Evolutionary conservation across 2,888 invertebrate genomes (phyloP).

Genomic region (Pheosia tremula): DNA sequence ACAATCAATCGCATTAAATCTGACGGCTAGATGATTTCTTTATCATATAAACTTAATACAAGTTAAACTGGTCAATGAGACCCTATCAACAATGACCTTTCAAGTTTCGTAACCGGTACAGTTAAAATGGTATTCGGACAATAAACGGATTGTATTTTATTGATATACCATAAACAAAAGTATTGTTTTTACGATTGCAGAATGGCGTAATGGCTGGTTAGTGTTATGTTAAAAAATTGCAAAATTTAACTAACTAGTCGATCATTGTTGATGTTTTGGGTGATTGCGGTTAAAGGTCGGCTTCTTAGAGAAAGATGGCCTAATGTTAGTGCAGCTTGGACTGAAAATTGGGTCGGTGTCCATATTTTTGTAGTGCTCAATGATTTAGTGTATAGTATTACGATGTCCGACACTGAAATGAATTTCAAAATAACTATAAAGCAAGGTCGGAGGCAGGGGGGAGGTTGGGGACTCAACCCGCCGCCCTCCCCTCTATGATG

Average conservation of each 20-base stretch:
- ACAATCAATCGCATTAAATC: slow-evolving; percentile 7
- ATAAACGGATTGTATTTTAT: slow-evolving; percentile 28
- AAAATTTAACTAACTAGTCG: slow-evolving; percentile 15
- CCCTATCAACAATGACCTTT: slow-evolving; percentile 5
- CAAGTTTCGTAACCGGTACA: neutral
- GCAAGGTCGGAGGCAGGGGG: too few relatives aligned
- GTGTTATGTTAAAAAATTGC: slow-evolving; percentile 25
- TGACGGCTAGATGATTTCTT: slow-evolving; percentile 6
- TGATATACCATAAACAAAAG: slow-evolving; percentile 25
- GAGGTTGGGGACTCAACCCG: too few relatives aligned
- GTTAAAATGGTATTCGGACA: slow-evolving; percentile 16
- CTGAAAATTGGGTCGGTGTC: neutral
- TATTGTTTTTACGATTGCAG: slow-evolving; percentile 28
- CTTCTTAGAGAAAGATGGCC: neutral
- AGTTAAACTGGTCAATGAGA: slow-evolving; percentile 1
- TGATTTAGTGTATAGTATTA: too few relatives aligned
- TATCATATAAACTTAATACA: slow-evolving; percentile 4
- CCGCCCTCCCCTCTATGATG: too few relatives aligned
- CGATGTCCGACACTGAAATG: too few relatives aligned
- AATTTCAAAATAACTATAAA: too few relatives aligned
- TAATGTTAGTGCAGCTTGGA: neutral
- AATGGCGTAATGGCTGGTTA: slow-evolving; percentile 24
- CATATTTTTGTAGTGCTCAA: too few relatives aligned
- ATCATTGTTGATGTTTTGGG: neutral
- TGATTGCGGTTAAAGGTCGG: neutral